Percentiles rank a stretch among this genome's conserved stretches.
phyloP scores from a whole-genome alignment of 2,888 invertebrate genomes.

The Melinopterus prodromus region DNA sequence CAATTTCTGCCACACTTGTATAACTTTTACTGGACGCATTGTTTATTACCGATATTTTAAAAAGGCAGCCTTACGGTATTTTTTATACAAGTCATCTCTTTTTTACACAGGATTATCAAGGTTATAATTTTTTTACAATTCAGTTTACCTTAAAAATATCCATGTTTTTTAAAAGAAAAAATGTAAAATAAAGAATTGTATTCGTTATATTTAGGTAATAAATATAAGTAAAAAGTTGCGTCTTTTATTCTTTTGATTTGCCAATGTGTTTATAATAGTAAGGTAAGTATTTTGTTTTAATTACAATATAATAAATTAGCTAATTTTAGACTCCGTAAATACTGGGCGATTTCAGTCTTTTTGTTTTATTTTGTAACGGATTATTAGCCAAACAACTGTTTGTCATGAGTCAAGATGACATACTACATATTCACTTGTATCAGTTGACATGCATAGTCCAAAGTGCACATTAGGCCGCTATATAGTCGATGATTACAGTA shows the following conservation, averaged over 20 bases:
- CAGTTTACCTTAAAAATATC: constrained; percentile 50
- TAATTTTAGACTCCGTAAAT: too few relatives aligned
- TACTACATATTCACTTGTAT: too few relatives aligned
- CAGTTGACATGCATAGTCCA: too few relatives aligned
- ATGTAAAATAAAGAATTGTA: constrained; percentile 58
- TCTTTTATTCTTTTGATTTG: constrained; percentile 30
- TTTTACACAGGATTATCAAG: constrained; percentile 40
- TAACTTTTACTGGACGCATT: constrained; percentile 40
- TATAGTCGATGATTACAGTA: too few relatives aligned
- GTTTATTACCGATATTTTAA: constrained; percentile 42
- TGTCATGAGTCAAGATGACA: too few relatives aligned
- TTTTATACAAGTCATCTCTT: constrained; percentile 51
- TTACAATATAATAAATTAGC: background rate
- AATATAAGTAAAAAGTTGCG: constrained; percentile 55
- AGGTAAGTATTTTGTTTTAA: background rate
- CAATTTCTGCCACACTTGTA: constrained; percentile 37
- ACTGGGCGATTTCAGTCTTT: too few relatives aligned
- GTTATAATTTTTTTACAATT: constrained; percentile 51
- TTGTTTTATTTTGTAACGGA: too few relatives aligned
- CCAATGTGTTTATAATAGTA: constrained; percentile 8
- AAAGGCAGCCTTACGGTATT: constrained; percentile 55
- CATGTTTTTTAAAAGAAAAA: constrained; percentile 54
- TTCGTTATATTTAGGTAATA: constrained; percentile 61
- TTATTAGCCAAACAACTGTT: too few relatives aligned
- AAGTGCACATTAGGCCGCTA: too few relatives aligned